These are phyloP conservation scores for Malurus melanocephalus DNA, from an alignment of 2,113 vertebrate genomes.

Conservation along the genomic window DNA sequence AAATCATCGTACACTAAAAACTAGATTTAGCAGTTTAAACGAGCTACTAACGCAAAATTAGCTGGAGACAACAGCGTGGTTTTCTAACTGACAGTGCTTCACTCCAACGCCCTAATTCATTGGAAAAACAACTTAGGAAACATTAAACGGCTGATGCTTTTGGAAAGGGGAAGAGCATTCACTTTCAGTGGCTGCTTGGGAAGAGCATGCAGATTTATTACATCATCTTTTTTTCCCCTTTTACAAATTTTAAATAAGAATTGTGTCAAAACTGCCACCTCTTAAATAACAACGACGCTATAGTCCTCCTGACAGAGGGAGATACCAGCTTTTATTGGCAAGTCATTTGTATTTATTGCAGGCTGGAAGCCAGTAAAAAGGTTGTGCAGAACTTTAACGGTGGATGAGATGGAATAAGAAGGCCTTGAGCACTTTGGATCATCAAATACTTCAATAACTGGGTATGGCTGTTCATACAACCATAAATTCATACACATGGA, in stretches of 20 bases:
- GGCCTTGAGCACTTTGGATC: background rate
- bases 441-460: constrained; percentile 32
- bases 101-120: constrained; percentile 63
- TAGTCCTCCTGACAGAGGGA: background rate
- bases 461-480: constrained; percentile 11
- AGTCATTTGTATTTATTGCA: constrained; percentile 23
- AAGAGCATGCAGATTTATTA: constrained; percentile 39
- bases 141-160: constrained; percentile 48
- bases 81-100: constrained; percentile 57
- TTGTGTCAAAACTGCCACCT: constrained; percentile 31
- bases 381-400: background rate
- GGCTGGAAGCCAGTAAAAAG: background rate
- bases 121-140: constrained; percentile 60
- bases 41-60: constrained; percentile 70
- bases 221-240: background rate
- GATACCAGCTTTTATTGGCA: background rate
- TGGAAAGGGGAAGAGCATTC: constrained; percentile 31
- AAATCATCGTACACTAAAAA: constrained; percentile 66
- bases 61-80: constrained; percentile 53
- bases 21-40: constrained; percentile 67
- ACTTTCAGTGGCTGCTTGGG: background rate
- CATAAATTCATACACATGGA: constrained; percentile 17
- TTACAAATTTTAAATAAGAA: constrained; percentile 48
- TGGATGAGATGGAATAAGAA: background rate
- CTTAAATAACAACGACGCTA: constrained; percentile 32